Percentiles rank a stretch among this genome's conserved stretches.
Evolutionary conservation across 2,888 invertebrate genomes (phyloP).

Genomic region (Ectropis crepuscularia): DNA sequence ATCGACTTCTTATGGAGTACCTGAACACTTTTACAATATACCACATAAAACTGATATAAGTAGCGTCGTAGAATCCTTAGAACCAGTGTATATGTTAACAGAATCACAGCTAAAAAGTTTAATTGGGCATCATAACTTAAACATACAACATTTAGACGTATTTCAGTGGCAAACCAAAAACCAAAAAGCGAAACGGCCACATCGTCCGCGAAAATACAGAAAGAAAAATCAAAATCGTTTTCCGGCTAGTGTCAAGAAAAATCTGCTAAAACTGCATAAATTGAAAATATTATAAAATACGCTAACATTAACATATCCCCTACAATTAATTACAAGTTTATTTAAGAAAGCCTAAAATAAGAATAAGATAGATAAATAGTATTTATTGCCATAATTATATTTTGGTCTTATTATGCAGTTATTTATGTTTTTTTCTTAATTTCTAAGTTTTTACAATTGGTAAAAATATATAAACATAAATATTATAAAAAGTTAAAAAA

Average conservation of each 20-base stretch:
- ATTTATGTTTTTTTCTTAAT: no score
- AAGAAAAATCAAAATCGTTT: slow-evolving; percentile 52
- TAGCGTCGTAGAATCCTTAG: slow-evolving; percentile 47
- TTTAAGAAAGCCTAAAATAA: no score
- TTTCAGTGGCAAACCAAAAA: slow-evolving; percentile 51
- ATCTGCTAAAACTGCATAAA: slow-evolving; percentile 62
- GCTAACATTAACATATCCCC: no score
- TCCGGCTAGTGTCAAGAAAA: slow-evolving; percentile 56
- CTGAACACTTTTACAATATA: slow-evolving; percentile 32
- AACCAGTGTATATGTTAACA: slow-evolving; percentile 74
- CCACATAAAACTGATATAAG: slow-evolving; percentile 34
- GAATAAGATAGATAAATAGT: no score
- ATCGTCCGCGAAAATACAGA: slow-evolving; percentile 56
- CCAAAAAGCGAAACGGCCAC: slow-evolving; percentile 37
- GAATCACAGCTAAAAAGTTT: slow-evolving; percentile 69
- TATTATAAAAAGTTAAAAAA: no score
- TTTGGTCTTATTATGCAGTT: no score
- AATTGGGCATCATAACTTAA: slow-evolving; percentile 68
- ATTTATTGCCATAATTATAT: no score
- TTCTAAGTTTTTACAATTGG: no score
- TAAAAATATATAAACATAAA: no score
- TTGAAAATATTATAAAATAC: slow-evolving; percentile 37
- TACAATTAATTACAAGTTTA: no score
- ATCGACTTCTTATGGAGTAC: slow-evolving; percentile 44
- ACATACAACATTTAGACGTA: slow-evolving; percentile 72